Conservation (phyloP, 1,140 invertebrate species). For the Zaprionus capensis region DNA sequence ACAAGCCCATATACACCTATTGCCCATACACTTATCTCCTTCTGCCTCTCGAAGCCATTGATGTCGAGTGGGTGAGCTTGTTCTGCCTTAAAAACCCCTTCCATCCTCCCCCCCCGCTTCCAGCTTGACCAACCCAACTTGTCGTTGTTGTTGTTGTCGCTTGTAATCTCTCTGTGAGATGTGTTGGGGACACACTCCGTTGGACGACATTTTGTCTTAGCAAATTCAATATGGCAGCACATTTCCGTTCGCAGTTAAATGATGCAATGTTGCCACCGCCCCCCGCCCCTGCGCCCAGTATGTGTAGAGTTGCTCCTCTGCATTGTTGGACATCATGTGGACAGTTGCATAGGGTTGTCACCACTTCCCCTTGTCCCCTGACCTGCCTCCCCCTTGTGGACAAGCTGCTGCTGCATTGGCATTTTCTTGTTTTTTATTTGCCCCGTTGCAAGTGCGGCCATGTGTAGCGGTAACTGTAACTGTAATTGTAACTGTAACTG, state of each 20-base stretch:
- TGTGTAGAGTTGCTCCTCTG: background rate
- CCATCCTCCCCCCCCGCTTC: background rate
- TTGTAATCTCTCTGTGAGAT: slow-evolving; percentile 5
- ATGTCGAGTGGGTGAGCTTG: background rate
- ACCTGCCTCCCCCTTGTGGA: background rate
- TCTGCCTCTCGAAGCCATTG: background rate
- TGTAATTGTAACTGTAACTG: slow-evolving; percentile 18
- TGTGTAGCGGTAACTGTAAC: slow-evolving; percentile 34
- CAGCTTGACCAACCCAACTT: background rate
- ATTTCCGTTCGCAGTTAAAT: slow-evolving; percentile 65
- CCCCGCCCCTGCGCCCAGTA: background rate
- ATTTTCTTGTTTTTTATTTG: slow-evolving; percentile 48
- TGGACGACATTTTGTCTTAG: slow-evolving; percentile 49
- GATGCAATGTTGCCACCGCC: slow-evolving; percentile 40
- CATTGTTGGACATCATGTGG: slow-evolving; percentile 25
- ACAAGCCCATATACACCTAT: background rate
- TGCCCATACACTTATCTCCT: background rate
- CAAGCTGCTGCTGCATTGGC: slow-evolving; percentile 11
- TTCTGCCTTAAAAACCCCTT: background rate
- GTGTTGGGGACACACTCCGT: background rate
- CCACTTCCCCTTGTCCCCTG: background rate
- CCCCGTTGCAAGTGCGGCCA: slow-evolving; percentile 33
- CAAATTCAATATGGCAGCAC: slow-evolving; percentile 71
- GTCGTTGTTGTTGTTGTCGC: slow-evolving; percentile 5
- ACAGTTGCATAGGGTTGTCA: slow-evolving; percentile 6